Conservation (phyloP, 2,888 invertebrate genomes). For the Empis livida region DNA sequence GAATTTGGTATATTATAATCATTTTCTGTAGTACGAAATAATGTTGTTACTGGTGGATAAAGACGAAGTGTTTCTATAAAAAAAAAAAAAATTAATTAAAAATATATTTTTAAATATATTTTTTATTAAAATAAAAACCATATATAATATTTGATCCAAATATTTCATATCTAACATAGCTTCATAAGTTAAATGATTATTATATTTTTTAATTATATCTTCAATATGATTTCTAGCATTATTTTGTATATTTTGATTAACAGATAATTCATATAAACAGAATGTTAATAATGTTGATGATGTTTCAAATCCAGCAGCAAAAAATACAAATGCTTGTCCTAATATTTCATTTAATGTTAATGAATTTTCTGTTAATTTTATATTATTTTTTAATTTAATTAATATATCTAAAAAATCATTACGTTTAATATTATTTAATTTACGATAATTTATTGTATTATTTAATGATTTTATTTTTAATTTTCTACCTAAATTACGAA, state of each 20-base stretch:
- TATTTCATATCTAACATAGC: conserved; percentile 29
- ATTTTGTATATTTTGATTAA: conserved; percentile 33
- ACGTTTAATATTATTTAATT: conserved; percentile 16
- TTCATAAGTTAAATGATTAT: conserved; percentile 27
- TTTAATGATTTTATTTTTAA: conserved; percentile 19
- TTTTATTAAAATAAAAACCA: no score
- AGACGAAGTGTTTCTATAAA: conserved; percentile 37
- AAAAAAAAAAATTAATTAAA: background rate
- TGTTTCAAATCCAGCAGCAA: conserved; percentile 39
- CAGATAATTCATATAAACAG: conserved; percentile 34
- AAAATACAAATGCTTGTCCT: conserved; percentile 39
- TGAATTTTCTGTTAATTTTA: background rate
- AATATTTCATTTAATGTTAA: conserved; percentile 31
- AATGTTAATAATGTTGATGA: conserved; percentile 34
- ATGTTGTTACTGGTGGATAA: conserved; percentile 32
- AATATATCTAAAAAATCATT: conserved; percentile 23
- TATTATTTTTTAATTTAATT: conserved; percentile 15
- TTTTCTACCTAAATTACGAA: conserved; percentile 4
- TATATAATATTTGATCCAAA: conserved; percentile 33
- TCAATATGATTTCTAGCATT: conserved; percentile 31
- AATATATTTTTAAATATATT: no score
- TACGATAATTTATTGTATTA: conserved; percentile 21
- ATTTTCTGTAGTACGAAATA: conserved; percentile 19
- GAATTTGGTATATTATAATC: conserved; percentile 18
- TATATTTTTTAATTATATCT: conserved; percentile 21